Conservation (phyloP, 2,797 vertebrate genomes). For the Leptatherina wallacei region DNA sequence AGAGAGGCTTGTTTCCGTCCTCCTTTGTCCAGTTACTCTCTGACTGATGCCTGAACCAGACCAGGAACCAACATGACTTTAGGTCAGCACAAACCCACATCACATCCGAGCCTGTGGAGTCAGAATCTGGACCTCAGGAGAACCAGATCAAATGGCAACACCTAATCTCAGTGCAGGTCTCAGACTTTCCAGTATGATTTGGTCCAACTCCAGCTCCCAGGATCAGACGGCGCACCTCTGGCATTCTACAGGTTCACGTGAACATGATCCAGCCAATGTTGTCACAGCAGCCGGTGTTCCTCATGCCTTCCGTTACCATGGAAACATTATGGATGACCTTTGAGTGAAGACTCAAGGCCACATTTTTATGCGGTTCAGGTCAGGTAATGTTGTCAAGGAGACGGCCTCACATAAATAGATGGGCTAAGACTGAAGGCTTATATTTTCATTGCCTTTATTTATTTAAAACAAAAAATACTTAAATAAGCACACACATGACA, state of each 20-base stretch:
- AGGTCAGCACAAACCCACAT: conserved; percentile 17
- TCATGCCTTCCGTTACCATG: conserved; percentile 31
- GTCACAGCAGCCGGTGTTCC: conserved; percentile 15
- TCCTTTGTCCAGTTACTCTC: conserved; percentile 84
- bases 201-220: neutral
- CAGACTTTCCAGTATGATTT: neutral
- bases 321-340: conserved; percentile 24
- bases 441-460: conserved; percentile 25
- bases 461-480: conserved; percentile 35
- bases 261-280: neutral
- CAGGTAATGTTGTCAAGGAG: conserved; percentile 19
- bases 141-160: conserved; percentile 6
- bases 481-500: conserved; percentile 23
- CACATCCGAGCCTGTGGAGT: conserved; percentile 9
- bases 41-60: conserved; percentile 68
- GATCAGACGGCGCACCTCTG: conserved; percentile 4
- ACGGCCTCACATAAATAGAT: conserved; percentile 5
- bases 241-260: conserved; percentile 8
- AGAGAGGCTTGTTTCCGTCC: conserved; percentile 86
- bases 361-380: conserved; percentile 4
- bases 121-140: conserved; percentile 15
- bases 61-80: neutral
- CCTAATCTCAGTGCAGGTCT: conserved; percentile 6
- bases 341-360: neutral
- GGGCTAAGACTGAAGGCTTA: neutral